Base-by-base conservation (phyloP, 2,797 vertebrate genomes). In the Catharus ustulatus region DNA sequence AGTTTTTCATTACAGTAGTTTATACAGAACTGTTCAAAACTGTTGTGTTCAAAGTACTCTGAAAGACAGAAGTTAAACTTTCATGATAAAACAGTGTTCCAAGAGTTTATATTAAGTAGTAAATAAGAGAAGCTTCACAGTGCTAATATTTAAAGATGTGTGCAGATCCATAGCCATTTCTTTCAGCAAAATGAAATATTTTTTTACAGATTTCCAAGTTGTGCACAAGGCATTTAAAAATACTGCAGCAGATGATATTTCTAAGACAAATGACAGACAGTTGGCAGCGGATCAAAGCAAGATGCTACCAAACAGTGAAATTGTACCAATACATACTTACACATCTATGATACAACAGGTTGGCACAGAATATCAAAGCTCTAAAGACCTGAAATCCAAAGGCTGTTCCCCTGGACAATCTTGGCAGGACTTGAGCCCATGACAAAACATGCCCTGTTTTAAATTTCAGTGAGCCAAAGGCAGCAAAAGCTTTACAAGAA, bases 41-140 rank as follows among this genome's bases (percentile, higher is more conserved):
- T 99, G 98, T 99, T 99, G 98, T 99, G 99, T 93, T 99, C 99
- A 97, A 99, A 99, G 96, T 99, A 99, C 95, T 99, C 99, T 99
- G 98, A 57, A 95, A 96, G 94, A 97, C 11, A 97, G 85, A 97
- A 94, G 18, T 76, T n/a, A 94, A 85, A 93, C 7, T 85, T 68
- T 18, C 67, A 73, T 30, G 16, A 89, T 68, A 86, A 93, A 71
- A 9, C 34, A 93, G 27, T 42, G 45, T 40, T 67, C 16, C 30
- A 71, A 69, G 24, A 67, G 32, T 52, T 85, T 46, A 36, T 11
- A n/a, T 49, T 55, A 58, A 42, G 77, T 0, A 79, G 7, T 36
- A 76, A 74, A 17, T 49, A 63, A 48, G 6, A 68, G 19, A 75
- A 64, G 45, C 9, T 82, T 86, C 38, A 40, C 6, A 43, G 14